phyloP scores from a whole-genome alignment of 2,888 invertebrate genomes.

The Melieria crassipennis region DNA sequence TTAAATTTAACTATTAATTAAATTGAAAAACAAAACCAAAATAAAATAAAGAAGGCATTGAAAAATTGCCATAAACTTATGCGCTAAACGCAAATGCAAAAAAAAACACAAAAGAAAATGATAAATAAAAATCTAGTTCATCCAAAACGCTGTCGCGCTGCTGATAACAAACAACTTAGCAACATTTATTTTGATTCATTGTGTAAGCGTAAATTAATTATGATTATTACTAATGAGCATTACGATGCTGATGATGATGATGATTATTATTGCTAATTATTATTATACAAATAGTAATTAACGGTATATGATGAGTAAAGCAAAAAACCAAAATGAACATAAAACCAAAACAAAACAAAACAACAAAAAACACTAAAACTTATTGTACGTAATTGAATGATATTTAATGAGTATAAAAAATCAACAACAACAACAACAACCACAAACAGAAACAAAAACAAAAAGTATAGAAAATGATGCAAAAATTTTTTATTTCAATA shows the following conservation, averaged over 20 bases:
- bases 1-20: slow-evolving; percentile 25
- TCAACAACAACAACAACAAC: slow-evolving; percentile 32
- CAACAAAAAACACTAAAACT: slow-evolving; percentile 46
- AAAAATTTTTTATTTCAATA: slow-evolving; percentile 49
- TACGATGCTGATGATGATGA: too few species aligned
- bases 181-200: too few species aligned
- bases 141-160: too few species aligned
- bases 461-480: slow-evolving; percentile 43
- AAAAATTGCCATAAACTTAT: slow-evolving; percentile 1
- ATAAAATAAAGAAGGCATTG: slow-evolving; percentile 33
- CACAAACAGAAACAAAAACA: slow-evolving; percentile 44
- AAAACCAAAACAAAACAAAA: slow-evolving; percentile 31
- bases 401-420: slow-evolving; percentile 56
- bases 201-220: too few species aligned
- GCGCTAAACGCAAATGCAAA: too few species aligned
- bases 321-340: slow-evolving; percentile 21
- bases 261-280: too few species aligned
- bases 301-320: too few species aligned
- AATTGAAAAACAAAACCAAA: slow-evolving; percentile 42
- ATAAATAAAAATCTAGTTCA: too few species aligned
- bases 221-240: too few species aligned
- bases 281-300: too few species aligned
- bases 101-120: too few species aligned
- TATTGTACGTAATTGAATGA: slow-evolving; percentile 61
- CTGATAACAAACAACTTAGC: too few species aligned